phyloP scores from a whole-genome alignment of 35 echinoderm and acorn worm species.

The Diadema setosum region DNA sequence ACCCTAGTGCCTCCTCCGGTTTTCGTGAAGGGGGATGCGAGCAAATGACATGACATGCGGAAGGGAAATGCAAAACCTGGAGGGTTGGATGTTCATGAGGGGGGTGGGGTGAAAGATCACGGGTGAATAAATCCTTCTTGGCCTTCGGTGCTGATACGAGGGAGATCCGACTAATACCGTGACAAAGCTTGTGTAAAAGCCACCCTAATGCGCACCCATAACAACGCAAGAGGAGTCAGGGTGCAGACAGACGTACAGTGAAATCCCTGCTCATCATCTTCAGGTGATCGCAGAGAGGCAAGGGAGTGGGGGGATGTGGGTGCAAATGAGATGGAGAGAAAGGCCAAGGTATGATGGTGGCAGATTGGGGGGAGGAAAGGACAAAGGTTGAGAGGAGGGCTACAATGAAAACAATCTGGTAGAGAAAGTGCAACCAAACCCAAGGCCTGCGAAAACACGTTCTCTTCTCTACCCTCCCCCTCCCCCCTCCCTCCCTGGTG shows the following conservation, averaged over 20 bases:
- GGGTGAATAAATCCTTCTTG: neutral
- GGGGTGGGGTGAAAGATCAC: neutral
- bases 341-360: neutral
- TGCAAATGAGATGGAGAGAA: neutral
- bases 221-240: neutral
- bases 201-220: neutral
- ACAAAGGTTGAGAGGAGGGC: no score
- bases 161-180: neutral
- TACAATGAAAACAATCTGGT: neutral
- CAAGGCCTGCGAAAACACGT: neutral
- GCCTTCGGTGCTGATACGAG: constrained; percentile 14
- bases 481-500: neutral
- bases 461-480: neutral
- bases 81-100: neutral
- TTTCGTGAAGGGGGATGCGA: neutral
- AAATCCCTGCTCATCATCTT: neutral
- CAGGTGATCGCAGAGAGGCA: neutral
- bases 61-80: no score
- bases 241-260: constrained; percentile 7
- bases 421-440: neutral
- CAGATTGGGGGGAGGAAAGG: no score
- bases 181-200: neutral
- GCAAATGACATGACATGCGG: no score
- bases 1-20: neutral
- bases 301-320: neutral